Conservation (phyloP, 2,797 vertebrate species). For the Poecilia gillii region DNA sequence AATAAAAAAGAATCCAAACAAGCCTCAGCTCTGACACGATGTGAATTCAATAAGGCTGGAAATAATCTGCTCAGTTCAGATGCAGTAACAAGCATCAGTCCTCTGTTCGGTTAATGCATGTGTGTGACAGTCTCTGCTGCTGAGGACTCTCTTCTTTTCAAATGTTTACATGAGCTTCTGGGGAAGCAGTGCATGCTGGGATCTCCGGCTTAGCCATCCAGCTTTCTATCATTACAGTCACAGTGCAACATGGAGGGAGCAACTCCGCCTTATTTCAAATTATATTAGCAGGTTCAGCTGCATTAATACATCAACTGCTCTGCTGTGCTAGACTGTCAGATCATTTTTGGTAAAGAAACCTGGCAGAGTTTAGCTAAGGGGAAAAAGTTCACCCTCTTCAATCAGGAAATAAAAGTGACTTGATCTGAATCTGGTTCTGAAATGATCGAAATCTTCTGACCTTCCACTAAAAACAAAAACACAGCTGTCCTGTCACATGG, state of each 20-base stretch:
- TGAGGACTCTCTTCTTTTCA: conserved; percentile 13
- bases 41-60: conserved; percentile 47
- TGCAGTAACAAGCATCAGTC: conserved; percentile 42
- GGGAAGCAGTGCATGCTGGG: conserved; percentile 27
- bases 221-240: conserved; percentile 33
- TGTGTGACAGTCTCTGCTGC: conserved; percentile 41
- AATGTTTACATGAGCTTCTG: conserved; percentile 56
- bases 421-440: background rate
- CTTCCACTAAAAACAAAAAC: background rate
- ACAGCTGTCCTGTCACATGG: background rate
- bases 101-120: conserved; percentile 42
- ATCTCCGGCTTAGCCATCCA: conserved; percentile 29
- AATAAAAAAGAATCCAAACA: conserved; percentile 36
- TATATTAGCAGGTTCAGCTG: conserved; percentile 10
- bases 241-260: background rate
- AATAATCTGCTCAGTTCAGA: conserved; percentile 38
- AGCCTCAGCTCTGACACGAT: conserved; percentile 26
- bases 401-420: background rate
- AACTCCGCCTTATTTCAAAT: conserved; percentile 8
- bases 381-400: background rate
- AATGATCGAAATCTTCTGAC: background rate
- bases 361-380: background rate
- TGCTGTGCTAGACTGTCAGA: background rate
- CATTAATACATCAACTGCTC: conserved; percentile 3
- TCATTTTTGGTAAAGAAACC: background rate